These are phyloP conservation scores for Lophius piscatorius DNA, from an alignment of 2,113 vertebrate species.

Conservation along the genomic window DNA sequence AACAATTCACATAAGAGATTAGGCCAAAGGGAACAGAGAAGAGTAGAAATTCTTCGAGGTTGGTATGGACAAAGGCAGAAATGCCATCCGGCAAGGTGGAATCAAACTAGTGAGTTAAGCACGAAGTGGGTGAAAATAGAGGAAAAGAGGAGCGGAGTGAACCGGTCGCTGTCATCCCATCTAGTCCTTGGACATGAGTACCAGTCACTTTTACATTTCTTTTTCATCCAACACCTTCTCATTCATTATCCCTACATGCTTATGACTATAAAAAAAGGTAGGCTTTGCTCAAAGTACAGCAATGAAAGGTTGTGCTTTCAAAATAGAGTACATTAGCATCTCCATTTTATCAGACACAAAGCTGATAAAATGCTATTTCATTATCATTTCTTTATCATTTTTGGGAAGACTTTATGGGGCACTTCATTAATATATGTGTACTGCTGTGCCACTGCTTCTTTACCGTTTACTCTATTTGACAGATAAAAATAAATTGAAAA, in stretches of 20 bases:
- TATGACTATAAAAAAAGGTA: slow-evolving; percentile 27
- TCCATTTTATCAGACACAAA: slow-evolving; percentile 2
- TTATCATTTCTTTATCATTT: not conserved
- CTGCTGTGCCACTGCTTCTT: no score
- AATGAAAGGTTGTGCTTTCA: slow-evolving; percentile 1
- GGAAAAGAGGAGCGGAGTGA: slow-evolving; percentile 62
- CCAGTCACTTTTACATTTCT: slow-evolving; percentile 68
- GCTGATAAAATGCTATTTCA: not conserved
- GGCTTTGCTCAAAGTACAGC: slow-evolving; percentile 37
- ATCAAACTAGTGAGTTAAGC: slow-evolving; percentile 72
- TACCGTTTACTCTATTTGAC: slow-evolving; percentile 2
- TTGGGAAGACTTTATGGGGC: not conserved
- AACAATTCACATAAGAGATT: slow-evolving; percentile 32
- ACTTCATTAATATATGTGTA: no score
- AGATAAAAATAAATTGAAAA: slow-evolving; percentile 1
- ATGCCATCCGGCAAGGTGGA: slow-evolving; percentile 59
- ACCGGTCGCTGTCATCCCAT: slow-evolving; percentile 64
- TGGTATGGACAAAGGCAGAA: slow-evolving; percentile 63
- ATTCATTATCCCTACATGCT: slow-evolving; percentile 28
- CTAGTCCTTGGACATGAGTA: slow-evolving; percentile 68
- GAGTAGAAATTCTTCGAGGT: slow-evolving; percentile 41
- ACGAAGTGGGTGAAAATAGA: slow-evolving; percentile 44
- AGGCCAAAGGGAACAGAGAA: slow-evolving; percentile 23
- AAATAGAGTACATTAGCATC: slow-evolving; percentile 17
- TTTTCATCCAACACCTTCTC: slow-evolving; percentile 53